Conservation (phyloP, 2,888 invertebrate species). For the Cerastis rubricosa region DNA sequence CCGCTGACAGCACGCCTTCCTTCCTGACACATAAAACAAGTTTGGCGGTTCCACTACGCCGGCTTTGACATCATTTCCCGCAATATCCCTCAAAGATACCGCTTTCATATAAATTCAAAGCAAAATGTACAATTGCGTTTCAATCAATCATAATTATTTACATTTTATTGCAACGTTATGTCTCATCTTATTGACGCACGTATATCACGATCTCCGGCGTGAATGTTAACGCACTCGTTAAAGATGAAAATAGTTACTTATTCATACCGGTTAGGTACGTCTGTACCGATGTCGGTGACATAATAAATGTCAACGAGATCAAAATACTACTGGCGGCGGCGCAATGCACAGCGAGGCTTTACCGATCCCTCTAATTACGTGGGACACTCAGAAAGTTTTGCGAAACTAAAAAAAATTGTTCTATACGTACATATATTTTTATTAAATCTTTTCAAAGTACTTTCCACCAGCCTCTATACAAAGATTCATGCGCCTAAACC, state of each 20-base stretch:
- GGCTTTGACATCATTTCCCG: constrained; percentile 50
- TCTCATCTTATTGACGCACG: constrained; percentile 53
- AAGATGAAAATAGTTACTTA: constrained; percentile 65
- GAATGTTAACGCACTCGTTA: constrained; percentile 66
- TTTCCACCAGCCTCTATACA: too few relatives aligned
- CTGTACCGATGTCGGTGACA: constrained; percentile 77
- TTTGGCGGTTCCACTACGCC: constrained; percentile 65
- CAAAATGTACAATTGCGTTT: constrained; percentile 42
- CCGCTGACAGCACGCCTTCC: constrained; percentile 76
- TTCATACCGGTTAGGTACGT: constrained; percentile 59
- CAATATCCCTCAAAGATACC: constrained; percentile 50
- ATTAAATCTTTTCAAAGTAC: too few relatives aligned
- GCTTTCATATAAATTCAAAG: constrained; percentile 51
- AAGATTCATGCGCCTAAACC: too few relatives aligned
- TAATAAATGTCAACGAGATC: constrained; percentile 87
- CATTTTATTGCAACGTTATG: constrained; percentile 49
- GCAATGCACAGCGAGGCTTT: constrained; percentile 79
- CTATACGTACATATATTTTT: too few relatives aligned
- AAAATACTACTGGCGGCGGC: constrained; percentile 81
- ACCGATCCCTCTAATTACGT: constrained; percentile 88
- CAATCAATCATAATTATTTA: constrained; percentile 61
- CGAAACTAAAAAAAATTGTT: too few relatives aligned
- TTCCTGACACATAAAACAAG: constrained; percentile 75
- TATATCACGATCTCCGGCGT: constrained; percentile 53
- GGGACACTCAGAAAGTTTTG: too few relatives aligned